A percentile compares a stretch with the other conserved stretches of the same genome.
Evolutionary conservation across 2,113 vertebrate genomes (phyloP).

Genomic region (Rhegmatorhina hoffmannsi): DNA sequence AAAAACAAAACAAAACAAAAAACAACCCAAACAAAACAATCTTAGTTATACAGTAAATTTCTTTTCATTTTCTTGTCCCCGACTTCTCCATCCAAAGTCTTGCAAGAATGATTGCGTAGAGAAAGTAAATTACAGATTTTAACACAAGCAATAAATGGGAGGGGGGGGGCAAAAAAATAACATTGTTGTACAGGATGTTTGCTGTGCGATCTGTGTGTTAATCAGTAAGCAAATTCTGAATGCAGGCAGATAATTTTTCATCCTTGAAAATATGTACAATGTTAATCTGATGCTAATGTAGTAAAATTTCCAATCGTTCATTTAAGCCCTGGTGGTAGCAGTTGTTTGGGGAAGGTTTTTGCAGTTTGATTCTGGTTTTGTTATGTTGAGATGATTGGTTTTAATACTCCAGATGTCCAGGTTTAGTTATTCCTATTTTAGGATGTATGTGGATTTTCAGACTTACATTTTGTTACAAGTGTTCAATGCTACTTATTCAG

Average conservation of each 20-base stretch:
- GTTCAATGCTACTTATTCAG: neutral
- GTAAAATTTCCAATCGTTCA: slow-evolving; percentile 23
- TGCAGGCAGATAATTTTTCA: slow-evolving; percentile 36
- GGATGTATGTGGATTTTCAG: neutral
- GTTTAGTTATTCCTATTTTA: neutral
- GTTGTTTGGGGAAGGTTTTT: neutral
- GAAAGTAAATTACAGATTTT: neutral
- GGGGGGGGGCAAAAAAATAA: neutral
- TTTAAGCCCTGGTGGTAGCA: neutral
- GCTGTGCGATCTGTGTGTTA: neutral
- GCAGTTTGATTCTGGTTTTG: neutral
- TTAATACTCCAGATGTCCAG: neutral
- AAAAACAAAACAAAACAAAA: neutral
- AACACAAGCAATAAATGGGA: neutral
- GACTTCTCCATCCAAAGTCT: neutral
- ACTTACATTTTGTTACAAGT: neutral
- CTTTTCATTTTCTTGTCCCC: neutral
- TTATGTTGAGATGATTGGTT: slow-evolving; percentile 8
- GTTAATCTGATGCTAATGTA: slow-evolving; percentile 61
- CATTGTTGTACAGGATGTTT: neutral
- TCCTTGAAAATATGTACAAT: slow-evolving; percentile 62
- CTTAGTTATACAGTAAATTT: neutral
- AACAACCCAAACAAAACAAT: neutral
- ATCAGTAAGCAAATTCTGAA: slow-evolving; percentile 45
- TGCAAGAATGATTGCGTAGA: neutral